Percentiles rank a stretch among this genome's conserved stretches.
These are phyloP conservation scores for Dicentrarchus labrax DNA, from an alignment of 2,113 vertebrate species.

Conservation along the genomic window DNA sequence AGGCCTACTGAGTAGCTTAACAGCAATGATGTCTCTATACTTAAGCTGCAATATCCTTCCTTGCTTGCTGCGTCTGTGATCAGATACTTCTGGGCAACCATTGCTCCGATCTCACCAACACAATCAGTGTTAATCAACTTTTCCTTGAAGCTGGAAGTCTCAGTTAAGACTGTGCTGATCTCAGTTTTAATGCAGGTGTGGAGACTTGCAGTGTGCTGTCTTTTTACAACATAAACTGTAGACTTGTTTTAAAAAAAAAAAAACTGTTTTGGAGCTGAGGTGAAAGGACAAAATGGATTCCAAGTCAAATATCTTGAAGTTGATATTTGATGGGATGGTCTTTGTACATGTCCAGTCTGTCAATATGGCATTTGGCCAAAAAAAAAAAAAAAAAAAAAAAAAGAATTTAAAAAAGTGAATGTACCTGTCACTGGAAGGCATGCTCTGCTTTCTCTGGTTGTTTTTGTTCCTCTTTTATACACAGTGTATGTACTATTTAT, in stretches of 20 bases:
- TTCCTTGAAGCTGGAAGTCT: conserved; percentile 33
- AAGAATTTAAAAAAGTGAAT: conserved; percentile 77
- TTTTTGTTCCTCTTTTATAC: conserved; percentile 81
- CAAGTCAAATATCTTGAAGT: conserved; percentile 42
- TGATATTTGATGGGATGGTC: conserved; percentile 46
- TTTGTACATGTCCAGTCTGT: conserved; percentile 61
- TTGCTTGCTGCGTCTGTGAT: conserved; percentile 30
- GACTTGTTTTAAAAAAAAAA: conserved; percentile 16
- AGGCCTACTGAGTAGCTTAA: conserved; percentile 41
- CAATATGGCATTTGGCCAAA: conserved; percentile 41
- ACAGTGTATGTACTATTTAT: conserved; percentile 89
- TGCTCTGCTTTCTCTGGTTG: conserved; percentile 76
- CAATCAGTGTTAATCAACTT: conserved; percentile 49
- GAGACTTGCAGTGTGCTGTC: conserved; percentile 36
- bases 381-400: conserved; percentile 32
- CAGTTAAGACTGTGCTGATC: conserved; percentile 31
- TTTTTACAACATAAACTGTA: conserved; percentile 30
- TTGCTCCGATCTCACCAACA: conserved; percentile 19
- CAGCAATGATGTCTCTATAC: conserved; percentile 32
- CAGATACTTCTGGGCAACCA: conserved; percentile 6
- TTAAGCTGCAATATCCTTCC: conserved; percentile 50
- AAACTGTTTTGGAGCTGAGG: conserved; percentile 28
- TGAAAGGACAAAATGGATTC: conserved; percentile 46
- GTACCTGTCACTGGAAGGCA: conserved; percentile 88
- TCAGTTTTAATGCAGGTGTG: conserved; percentile 20